Evolutionary conservation across 1,140 invertebrate species (phyloP).

Genomic region (Campoletis sonorensis): DNA sequence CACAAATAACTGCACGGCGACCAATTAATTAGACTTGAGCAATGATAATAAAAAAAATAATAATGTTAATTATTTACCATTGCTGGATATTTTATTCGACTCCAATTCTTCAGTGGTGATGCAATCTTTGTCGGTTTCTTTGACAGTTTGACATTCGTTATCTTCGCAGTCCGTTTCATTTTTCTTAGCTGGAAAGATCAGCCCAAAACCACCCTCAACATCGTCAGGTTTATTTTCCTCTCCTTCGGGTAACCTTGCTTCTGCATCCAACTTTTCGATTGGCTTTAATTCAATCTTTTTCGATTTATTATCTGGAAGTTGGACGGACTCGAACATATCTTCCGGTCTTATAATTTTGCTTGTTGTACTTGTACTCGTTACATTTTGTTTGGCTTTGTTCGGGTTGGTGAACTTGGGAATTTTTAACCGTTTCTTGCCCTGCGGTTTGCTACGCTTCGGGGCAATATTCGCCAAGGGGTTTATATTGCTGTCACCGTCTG

Average conservation of each 20-base stretch:
- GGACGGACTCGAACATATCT: slow-evolving; percentile 81
- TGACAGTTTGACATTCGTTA: slow-evolving; percentile 61
- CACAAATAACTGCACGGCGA: too few species aligned
- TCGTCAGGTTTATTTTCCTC: slow-evolving; percentile 48
- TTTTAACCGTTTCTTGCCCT: slow-evolving; percentile 79
- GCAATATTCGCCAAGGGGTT: slow-evolving; percentile 73
- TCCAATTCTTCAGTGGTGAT: slow-evolving; percentile 83
- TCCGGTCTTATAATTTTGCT: slow-evolving; percentile 77
- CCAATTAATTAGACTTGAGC: too few species aligned
- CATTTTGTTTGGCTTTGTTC: slow-evolving; percentile 61
- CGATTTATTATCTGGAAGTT: slow-evolving; percentile 75
- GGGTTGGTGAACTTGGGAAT: slow-evolving; percentile 81
- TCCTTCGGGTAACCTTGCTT: slow-evolving; percentile 39
- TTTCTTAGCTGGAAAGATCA: slow-evolving; percentile 74
- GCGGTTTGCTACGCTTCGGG: slow-evolving; percentile 78
- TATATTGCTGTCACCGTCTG: slow-evolving; percentile 78
- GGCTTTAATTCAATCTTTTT: slow-evolving; percentile 83
- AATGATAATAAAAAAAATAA: slow-evolving; percentile 41
- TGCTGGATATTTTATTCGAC: slow-evolving; percentile 82
- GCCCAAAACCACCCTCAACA: slow-evolving; percentile 73
- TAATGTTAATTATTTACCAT: slow-evolving; percentile 75
- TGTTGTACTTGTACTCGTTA: slow-evolving; percentile 59
- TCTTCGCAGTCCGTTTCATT: slow-evolving; percentile 60
- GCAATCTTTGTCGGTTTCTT: slow-evolving; percentile 70
- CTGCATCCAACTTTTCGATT: slow-evolving; percentile 65